Conservation (phyloP, 1,140 invertebrate species). For the Brachionus rotundiformis region DNA sequence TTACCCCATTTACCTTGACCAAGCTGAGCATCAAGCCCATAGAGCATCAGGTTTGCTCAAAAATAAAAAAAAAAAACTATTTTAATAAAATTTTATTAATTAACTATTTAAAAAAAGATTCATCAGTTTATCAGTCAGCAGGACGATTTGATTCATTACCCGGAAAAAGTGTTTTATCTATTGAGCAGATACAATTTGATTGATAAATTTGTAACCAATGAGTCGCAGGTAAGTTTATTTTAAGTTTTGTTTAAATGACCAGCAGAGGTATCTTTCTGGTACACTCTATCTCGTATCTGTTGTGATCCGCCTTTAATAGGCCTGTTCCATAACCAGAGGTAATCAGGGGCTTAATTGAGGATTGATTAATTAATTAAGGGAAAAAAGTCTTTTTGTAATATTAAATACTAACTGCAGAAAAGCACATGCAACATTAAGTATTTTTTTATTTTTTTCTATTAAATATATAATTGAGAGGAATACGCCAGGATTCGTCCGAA, state of each 20-base stretch:
- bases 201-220: neutral
- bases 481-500: no score
- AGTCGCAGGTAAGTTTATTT: neutral
- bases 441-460: no score
- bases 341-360: no score
- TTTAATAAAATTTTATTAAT: neutral
- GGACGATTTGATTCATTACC: constrained; percentile 33
- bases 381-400: no score
- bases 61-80: neutral
- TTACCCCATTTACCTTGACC: constrained; percentile 9
- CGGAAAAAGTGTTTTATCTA: constrained; percentile 13
- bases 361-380: no score
- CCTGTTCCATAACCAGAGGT: no score
- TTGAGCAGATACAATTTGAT: constrained; percentile 23
- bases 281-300: no score
- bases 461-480: no score
- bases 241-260: neutral
- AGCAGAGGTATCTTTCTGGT: no score
- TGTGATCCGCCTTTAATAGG: no score
- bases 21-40: constrained; percentile 22
- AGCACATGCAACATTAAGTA: no score
- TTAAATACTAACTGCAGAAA: no score
- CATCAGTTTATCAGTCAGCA: constrained; percentile 38
- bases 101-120: neutral
- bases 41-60: neutral